Conservation (phyloP, 2,888 invertebrate species). For the Nysson spinosus region DNA sequence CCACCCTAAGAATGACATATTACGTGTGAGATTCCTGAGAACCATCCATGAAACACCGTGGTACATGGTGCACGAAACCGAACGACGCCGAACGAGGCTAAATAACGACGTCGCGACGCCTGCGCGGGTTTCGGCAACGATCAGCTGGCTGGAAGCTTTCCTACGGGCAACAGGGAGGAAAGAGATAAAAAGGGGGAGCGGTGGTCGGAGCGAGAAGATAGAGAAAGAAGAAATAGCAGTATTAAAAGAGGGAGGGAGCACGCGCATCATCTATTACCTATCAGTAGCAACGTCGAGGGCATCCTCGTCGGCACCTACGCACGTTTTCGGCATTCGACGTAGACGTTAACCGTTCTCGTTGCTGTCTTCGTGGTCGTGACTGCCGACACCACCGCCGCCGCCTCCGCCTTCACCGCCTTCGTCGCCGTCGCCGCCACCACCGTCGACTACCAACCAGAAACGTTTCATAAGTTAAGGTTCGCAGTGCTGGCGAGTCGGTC, state of each 20-base stretch:
- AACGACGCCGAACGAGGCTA: conserved; percentile 15
- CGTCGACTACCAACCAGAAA: neutral
- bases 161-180: conserved; percentile 3
- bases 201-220: conserved; percentile 1
- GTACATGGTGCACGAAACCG: conserved; percentile 14
- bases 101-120: conserved; percentile 65
- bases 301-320: conserved; percentile 36
- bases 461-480: conserved; percentile 20
- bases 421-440: neutral
- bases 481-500: conserved; percentile 56
- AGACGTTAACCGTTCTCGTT: conserved; percentile 13
- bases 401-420: conserved; percentile 1
- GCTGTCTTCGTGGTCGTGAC: conserved; percentile 14
- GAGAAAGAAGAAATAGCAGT: conserved; percentile 1
- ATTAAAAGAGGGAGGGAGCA: neutral
- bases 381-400: conserved; percentile 18
- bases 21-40: conserved; percentile 22
- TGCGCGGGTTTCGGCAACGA: conserved; percentile 74
- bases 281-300: conserved; percentile 44
- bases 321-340: conserved; percentile 40
- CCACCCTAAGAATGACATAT: too few relatives aligned
- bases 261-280: conserved; percentile 15
- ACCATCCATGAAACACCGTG: conserved; percentile 21
- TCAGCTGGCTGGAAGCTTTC: conserved; percentile 70
- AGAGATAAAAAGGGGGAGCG: neutral